Base-by-base conservation (phyloP, 2,113 vertebrate genomes). In the Elephas maximus region DNA sequence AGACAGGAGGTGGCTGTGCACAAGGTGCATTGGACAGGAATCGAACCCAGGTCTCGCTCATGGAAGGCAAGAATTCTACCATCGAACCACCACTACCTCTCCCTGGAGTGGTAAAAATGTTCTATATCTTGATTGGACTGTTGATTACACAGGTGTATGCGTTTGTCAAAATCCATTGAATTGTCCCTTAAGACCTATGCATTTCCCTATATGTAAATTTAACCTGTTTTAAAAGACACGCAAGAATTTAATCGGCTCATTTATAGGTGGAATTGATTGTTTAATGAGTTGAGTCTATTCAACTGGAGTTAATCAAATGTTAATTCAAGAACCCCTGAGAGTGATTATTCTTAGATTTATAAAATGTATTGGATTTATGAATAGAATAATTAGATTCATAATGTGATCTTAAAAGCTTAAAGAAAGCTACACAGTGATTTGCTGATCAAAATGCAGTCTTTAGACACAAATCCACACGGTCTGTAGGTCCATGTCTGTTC, bases 241-340 rank as follows among this genome's bases (percentile, higher is more conserved):
- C 30, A 63, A 41, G 41, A 86, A 89, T 41, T 90, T 83, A 93
- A 88, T 80, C 91, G 93, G 21, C 57, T 90, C 23, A 92, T 96
- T 93, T 93, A 71, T 62, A 90, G 24, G 48, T 45, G 60, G 21
- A 88, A 41, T 41, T 91, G 92, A 84, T 73, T 86, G 6, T 89
- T 91, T 88, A 89, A 95, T 96, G 33, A 89, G 83, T 95, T 84
- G 77, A 73, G 51, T 94, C 81, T 92, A 28, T 87, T 67, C 81
- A 92, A 84, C 24, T 88, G 62, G 45, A 77, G 45, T 94, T 94
- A 92, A 97, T 92, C 76, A 80, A 96, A 90, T 90, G 94, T 73
- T 96, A 82, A 78, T 69, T 95, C 57, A 90, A 81, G 88, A 30
- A 93, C 33, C n/a, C 51, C 85, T 63, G 60, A 93, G 86, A 94